phyloP scores from a whole-genome alignment of 2,888 invertebrate species.

The Noctua pronuba region DNA sequence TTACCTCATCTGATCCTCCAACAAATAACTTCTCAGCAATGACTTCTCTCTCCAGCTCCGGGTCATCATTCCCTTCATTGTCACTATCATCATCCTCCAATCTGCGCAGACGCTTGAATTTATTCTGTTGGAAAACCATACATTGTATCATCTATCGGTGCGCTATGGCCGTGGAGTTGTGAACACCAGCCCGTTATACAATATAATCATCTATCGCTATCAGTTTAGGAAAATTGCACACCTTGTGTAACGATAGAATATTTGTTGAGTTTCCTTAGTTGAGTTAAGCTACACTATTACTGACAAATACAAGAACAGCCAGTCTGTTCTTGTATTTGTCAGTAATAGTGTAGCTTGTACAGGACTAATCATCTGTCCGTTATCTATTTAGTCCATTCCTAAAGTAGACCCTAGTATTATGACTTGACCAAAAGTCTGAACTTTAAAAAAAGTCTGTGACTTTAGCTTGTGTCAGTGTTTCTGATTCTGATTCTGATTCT shows the following conservation, averaged over 20 bases:
- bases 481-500: too few relatives aligned
- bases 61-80: slow-evolving; percentile 95
- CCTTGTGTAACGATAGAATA: not conserved
- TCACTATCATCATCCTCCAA: slow-evolving; percentile 98
- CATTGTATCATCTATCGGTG: not conserved
- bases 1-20: slow-evolving; percentile 93
- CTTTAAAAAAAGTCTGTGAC: not conserved
- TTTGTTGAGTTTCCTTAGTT: not conserved
- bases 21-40: slow-evolving; percentile 97
- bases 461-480: not conserved
- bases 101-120: slow-evolving; percentile 95
- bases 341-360: too few relatives aligned
- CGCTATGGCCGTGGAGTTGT: too few relatives aligned
- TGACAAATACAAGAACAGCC: not conserved
- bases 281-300: not conserved
- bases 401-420: not conserved
- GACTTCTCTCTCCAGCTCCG: slow-evolving; percentile 95
- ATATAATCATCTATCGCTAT: not conserved
- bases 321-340: too few relatives aligned
- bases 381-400: not conserved
- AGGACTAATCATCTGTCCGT: not conserved
- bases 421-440: not conserved
- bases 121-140: slow-evolving; percentile 91
- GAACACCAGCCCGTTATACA: too few relatives aligned
- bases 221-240: not conserved